Evolutionary conservation across 2,888 invertebrate species (phyloP).

Genomic region (Abrostola tripartita): DNA sequence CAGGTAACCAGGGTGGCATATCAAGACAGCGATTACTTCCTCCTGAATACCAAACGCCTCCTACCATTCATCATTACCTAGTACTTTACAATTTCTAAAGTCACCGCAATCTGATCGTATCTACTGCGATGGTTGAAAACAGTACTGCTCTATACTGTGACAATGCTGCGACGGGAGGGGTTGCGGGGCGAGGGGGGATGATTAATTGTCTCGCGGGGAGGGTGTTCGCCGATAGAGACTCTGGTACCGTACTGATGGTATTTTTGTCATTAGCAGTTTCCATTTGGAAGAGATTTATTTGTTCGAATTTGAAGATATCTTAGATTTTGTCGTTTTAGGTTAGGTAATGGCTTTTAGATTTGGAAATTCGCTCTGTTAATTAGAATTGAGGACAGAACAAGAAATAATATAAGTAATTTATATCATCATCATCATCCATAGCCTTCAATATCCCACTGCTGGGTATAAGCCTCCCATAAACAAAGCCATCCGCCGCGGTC

Average conservation of each 20-base stretch:
- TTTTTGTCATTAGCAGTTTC: constrained; percentile 58
- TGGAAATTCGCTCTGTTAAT: neutral
- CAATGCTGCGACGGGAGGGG: constrained; percentile 55
- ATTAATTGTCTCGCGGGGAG: constrained; percentile 72
- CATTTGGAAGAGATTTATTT: constrained; percentile 50
- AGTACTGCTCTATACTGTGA: constrained; percentile 63
- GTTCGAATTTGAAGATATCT: constrained; percentile 44
- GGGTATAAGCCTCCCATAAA: no score
- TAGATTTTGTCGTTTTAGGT: constrained; percentile 21
- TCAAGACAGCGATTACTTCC: neutral
- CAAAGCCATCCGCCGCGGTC: no score
- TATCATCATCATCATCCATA: no score
- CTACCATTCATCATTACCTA: constrained; percentile 22
- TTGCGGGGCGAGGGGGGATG: constrained; percentile 63
- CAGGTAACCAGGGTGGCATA: neutral
- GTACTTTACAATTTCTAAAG: constrained; percentile 49
- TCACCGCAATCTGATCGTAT: constrained; percentile 48
- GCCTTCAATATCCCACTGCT: no score
- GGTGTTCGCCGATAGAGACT: constrained; percentile 58
- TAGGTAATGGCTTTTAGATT: constrained; percentile 14
- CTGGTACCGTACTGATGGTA: constrained; percentile 56
- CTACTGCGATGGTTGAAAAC: constrained; percentile 51
- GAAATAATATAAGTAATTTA: no score
- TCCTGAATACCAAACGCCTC: neutral
- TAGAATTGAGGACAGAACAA: no score